Base-by-base conservation (phyloP, 92 coral and sea anemone genomes). In the Micromussa lordhowensis region DNA sequence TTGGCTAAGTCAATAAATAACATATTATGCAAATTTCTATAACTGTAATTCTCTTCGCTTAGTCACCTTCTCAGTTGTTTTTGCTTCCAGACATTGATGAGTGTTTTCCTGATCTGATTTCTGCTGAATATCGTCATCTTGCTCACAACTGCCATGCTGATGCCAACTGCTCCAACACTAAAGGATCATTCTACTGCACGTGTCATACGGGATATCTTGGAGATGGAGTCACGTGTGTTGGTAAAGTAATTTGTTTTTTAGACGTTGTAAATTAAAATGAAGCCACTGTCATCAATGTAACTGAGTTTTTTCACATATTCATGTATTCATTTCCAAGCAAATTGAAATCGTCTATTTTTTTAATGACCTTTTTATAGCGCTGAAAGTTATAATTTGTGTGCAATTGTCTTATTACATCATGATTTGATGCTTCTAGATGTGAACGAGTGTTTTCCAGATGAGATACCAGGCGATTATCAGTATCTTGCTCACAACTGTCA, bases 191-290 rank as follows among this genome's bases (percentile, higher is more conserved):
- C 32, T 73, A 53, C 68, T 86, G 89, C 54, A 94, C 96, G 24
- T 94, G 96, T 84, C 92, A 94, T 83, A 91, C 91, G 80, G 97
- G 97, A 59, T 94, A 90, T 80, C 85, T 92, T 15, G 97, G 97
- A 73, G 88, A 94, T 82, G 98, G 98, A 38, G 92, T 90, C 86
- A 86, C 87, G 77, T 94, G 97, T 82, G 75, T 75, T 66, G 97
- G 97, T 93, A 77, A 26, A 86, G 88, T 28, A 66, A 15, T 66
- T 66, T 66, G 3, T 26, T 28, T 66, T 66, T n/a, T 26, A 9
- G 12, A 11, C 69, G 8, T 24, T 7, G 8, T 18, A 6, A n/a
- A n/a, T n/a, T n/a, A n/a, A 44, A 11, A 44, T 44, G 1, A 44
- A 44, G 51, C 12, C 51, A 13, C 10, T 44, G 12, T 44, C 1